Base-by-base conservation (phyloP, 1,140 invertebrate species). In the Helicoverpa zea region DNA sequence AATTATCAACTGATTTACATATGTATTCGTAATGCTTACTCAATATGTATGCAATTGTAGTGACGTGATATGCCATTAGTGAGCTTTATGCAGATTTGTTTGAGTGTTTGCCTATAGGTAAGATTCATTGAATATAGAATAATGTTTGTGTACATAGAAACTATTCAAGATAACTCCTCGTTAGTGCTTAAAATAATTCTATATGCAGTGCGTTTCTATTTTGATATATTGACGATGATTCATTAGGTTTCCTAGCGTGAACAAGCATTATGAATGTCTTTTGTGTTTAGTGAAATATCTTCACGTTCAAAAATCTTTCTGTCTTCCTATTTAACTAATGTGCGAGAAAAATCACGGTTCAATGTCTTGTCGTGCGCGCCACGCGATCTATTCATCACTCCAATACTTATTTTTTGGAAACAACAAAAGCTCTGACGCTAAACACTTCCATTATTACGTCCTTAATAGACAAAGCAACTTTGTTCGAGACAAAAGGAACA, bases 361-460 rank as follows among this genome's bases (percentile, higher is more conserved):
- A 86, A 88, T 88, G 81, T 90, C 90, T 87, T 82, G 87, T 85
- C 87, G 88, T 76, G 89, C 86, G 83, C 87, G 86, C 87, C 92
- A 93, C 91, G 92, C 89, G 90, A 83, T 85, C 89, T 86, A 91
- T 92, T 91, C 89, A 91, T 84, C 81, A 79, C 83, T 77, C 43
- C 79, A 64, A 82, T 66, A 66, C 74, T 83, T 79, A 79, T 87
- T 89, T 88, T 90, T 91, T 92, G 80, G 86, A 87, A 90, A 87
- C 79, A 83, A 94, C 92, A 94, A 94, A 92, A 91, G 92, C 84
- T 83, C 70, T 92, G 93, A 94, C 87, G 88, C 88, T 94, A 94
- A 94, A 94, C 93, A 94, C 88, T 88, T 87, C 89, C 88, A 94
- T 94, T 94, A 94, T 94, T 88, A 87, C 86, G 83, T 88, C 75